phyloP scores from a whole-genome alignment of 2,113 vertebrate genomes.

The Tylochromis polylepis region DNA sequence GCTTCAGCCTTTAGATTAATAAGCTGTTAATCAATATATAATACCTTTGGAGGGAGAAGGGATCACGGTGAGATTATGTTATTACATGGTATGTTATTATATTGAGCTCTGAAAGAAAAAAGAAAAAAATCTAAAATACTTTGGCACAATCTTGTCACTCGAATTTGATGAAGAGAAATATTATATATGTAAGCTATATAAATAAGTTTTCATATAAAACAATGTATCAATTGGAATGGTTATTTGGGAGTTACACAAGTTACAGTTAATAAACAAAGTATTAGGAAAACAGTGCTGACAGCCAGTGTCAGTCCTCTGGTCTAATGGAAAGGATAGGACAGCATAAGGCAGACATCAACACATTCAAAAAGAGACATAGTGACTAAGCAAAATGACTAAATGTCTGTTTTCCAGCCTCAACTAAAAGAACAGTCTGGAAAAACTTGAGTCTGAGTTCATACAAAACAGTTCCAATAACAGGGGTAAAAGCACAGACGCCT shows the following conservation, averaged over 20 bases:
- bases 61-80: fast-evolving
- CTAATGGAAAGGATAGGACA: slow-evolving; percentile 42
- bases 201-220: neutral
- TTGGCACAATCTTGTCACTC: neutral
- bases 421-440: slow-evolving; percentile 17
- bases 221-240: neutral
- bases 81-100: too few species aligned
- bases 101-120: neutral
- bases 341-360: slow-evolving; percentile 27
- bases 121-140: neutral
- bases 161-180: neutral
- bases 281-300: neutral
- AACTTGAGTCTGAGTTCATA: neutral
- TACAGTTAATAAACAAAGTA: neutral
- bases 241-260: neutral
- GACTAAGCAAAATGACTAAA: slow-evolving; percentile 33
- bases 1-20: neutral
- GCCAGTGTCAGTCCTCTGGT: slow-evolving; percentile 21
- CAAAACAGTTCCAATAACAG: slow-evolving; percentile 9
- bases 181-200: neutral
- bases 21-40: neutral
- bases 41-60: neutral
- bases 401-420: slow-evolving; percentile 32
- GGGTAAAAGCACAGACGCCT: slow-evolving; percentile 10
- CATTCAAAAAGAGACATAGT: neutral